Evolutionary conservation across 2,113 vertebrate species (phyloP).

Genomic region (Galemys pyrenaicus): DNA sequence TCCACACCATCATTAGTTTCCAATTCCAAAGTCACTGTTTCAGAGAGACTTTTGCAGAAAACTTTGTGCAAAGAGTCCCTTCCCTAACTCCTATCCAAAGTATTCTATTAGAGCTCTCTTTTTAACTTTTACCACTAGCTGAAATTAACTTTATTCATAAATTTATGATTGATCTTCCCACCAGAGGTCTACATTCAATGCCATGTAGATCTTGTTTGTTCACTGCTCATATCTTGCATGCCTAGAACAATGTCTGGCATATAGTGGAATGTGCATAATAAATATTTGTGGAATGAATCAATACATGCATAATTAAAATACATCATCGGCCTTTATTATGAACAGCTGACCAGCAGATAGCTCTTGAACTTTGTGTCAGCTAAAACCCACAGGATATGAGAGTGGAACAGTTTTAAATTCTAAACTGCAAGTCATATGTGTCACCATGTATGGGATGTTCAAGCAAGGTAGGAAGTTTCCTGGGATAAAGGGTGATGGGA

Average conservation of each 20-base stretch:
- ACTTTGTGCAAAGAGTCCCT: neutral
- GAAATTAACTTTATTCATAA: neutral
- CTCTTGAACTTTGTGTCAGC: neutral
- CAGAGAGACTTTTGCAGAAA: neutral
- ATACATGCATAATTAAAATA: neutral
- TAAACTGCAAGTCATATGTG: neutral
- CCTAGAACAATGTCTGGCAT: neutral
- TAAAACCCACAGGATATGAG: neutral
- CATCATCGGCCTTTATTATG: neutral
- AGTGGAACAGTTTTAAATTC: neutral
- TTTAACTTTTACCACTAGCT: neutral
- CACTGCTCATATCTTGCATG: neutral
- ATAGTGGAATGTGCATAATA: neutral
- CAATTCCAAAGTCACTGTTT: neutral
- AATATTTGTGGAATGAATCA: neutral
- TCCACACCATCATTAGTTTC: neutral
- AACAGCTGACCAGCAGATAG: neutral
- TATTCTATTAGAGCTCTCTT: neutral
- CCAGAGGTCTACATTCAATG: neutral
- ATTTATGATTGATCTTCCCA: neutral
- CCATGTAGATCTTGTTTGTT: neutral
- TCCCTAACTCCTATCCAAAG: neutral
- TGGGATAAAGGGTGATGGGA: neutral
- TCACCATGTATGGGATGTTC: neutral
- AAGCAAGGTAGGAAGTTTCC: neutral